These are phyloP conservation scores for Mustela nigripes DNA, from an alignment of 2,113 vertebrate genomes.

Conservation along the genomic window DNA sequence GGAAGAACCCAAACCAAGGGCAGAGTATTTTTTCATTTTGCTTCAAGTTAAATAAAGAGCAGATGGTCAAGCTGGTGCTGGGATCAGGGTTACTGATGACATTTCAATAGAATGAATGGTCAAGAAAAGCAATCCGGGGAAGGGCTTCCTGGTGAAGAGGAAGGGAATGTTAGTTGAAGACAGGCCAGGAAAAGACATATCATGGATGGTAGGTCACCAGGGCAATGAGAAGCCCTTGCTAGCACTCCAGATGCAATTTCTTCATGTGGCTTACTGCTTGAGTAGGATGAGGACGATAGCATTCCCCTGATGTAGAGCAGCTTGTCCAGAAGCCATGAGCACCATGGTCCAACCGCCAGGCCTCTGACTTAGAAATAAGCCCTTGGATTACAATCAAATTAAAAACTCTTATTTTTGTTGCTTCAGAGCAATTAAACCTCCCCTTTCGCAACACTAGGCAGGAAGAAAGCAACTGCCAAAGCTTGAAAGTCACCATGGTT, in stretches of 20 bases:
- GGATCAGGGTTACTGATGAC: background rate
- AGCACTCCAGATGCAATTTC: background rate
- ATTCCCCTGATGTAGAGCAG: background rate
- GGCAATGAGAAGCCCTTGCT: background rate
- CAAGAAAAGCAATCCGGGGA: background rate
- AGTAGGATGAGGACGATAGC: background rate
- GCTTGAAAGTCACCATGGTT: background rate
- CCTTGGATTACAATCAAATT: conserved; percentile 30
- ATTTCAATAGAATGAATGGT: background rate
- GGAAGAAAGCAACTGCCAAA: conserved; percentile 24
- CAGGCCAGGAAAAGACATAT: background rate
- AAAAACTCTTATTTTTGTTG: conserved; percentile 32
- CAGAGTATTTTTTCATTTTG: background rate
- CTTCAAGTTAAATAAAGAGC: background rate
- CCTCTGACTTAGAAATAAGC: background rate
- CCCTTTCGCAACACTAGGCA: background rate
- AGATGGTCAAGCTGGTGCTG: background rate
- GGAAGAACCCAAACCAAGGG: background rate
- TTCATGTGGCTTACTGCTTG: background rate
- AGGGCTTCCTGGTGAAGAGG: background rate
- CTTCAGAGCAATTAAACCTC: background rate
- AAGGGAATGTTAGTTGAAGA: background rate
- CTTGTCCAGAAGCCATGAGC: background rate
- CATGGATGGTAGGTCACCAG: background rate
- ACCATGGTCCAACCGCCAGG: background rate